These are phyloP conservation scores for Epizoanthus illoricatus DNA, from an alignment of 92 coral and sea anemone genomes.

Conservation along the genomic window DNA sequence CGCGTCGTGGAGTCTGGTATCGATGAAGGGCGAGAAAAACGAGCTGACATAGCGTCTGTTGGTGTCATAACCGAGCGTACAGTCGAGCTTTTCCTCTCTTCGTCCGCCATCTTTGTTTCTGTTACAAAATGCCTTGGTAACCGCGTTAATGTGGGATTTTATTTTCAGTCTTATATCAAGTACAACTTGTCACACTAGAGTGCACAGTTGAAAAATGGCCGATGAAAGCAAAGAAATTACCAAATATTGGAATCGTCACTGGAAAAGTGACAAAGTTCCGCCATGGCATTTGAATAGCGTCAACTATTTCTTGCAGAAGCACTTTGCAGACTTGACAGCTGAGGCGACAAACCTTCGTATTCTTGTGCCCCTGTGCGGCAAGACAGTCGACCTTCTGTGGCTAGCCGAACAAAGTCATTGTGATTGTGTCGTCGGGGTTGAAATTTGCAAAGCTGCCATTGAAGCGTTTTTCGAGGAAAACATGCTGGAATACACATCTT, in stretches of 20 bases:
- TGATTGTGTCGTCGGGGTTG: too few relatives aligned
- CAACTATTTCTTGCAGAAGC: conserved; percentile 17
- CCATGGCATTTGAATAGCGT: conserved; percentile 14
- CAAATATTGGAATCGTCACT: conserved; percentile 16
- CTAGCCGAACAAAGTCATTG: too few relatives aligned
- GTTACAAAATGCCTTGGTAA: conserved; percentile 26
- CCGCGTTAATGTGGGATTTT: conserved; percentile 30
- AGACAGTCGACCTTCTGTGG: too few relatives aligned
- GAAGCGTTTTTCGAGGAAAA: too few relatives aligned
- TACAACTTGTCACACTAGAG: background rate
- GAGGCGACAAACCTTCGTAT: too few relatives aligned
- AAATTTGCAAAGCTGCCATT: too few relatives aligned
- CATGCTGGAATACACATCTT: too few relatives aligned
- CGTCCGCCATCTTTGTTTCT: conserved; percentile 37
- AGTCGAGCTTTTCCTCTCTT: background rate
- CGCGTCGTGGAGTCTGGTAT: background rate
- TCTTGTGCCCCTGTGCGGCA: too few relatives aligned
- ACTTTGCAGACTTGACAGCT: background rate
- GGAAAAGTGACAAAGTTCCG: conserved; percentile 18
- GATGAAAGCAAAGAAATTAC: background rate
- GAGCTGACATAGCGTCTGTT: conserved; percentile 19
- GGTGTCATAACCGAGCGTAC: conserved; percentile 9
- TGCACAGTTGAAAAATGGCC: background rate
- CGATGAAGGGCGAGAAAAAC: conserved; percentile 22
- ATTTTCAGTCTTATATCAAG: conserved; percentile 1